A percentile compares a stretch with the other conserved stretches of the same genome.
These are phyloP conservation scores for Pristionchus japonicus DNA, from an alignment of 2,888 invertebrate genomes.

Conservation along the genomic window DNA sequence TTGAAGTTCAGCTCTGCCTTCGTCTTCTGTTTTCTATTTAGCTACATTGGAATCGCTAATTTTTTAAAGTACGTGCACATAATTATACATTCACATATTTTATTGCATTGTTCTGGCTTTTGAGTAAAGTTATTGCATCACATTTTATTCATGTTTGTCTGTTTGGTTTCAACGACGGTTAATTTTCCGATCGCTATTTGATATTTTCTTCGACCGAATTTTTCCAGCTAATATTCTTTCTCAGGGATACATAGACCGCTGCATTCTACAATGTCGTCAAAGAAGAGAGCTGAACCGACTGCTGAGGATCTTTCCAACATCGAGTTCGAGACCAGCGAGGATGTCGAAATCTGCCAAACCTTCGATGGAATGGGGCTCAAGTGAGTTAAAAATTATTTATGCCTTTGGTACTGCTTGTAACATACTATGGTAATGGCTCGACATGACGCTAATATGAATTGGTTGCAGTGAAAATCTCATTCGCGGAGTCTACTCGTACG, in stretches of 20 bases:
- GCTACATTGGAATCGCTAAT: neutral
- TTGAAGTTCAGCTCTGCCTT: neutral
- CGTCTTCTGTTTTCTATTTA: neutral
- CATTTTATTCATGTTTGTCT: neutral
- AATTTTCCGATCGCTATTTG: neutral
- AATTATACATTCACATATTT: constrained; percentile 42
- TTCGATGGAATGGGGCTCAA: constrained; percentile 93
- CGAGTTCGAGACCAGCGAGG: constrained; percentile 99
- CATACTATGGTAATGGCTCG: too few species aligned
- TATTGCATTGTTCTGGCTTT: constrained; percentile 29
- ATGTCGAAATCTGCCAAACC: constrained; percentile 95
- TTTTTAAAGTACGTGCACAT: constrained; percentile 23
- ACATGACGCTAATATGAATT: too few species aligned
- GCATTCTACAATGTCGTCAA: constrained; percentile 18
- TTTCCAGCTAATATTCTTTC: neutral
- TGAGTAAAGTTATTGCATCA: neutral
- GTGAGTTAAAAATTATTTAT: constrained; percentile 50
- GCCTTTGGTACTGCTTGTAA: too few species aligned
- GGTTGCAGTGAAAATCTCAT: constrained; percentile 86
- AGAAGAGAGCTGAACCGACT: constrained; percentile 61
- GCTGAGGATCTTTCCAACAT: constrained; percentile 93
- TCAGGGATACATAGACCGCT: neutral
- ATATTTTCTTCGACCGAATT: neutral
- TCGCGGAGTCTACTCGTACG: constrained; percentile 97
- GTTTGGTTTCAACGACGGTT: neutral